phyloP scores from a whole-genome alignment of 2,113 vertebrate genomes.

The Pionites leucogaster region DNA sequence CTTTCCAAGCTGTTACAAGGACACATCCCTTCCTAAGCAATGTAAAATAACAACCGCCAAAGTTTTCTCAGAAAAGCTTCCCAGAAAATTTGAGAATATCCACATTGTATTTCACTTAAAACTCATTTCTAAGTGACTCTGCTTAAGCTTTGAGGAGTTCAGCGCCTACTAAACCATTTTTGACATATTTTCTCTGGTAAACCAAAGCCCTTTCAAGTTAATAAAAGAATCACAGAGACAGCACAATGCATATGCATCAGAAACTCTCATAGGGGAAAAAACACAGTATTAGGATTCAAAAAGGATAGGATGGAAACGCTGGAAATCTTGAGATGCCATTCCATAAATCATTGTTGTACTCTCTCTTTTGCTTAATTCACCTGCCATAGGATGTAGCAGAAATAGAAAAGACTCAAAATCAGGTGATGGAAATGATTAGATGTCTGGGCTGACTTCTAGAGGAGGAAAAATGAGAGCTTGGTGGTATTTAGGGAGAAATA shows the following conservation, averaged over 20 bases:
- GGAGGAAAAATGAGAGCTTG: background rate
- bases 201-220: background rate
- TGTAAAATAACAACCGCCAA: conserved; percentile 34
- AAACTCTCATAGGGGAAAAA: background rate
- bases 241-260: background rate
- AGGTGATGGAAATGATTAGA: background rate
- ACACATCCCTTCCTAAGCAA: background rate
- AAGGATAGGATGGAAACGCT: background rate
- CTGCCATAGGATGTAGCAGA: background rate
- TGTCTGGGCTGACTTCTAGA: background rate
- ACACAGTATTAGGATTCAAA: background rate
- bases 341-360: background rate
- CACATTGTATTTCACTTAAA: conserved; percentile 20
- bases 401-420: background rate
- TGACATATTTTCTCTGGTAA: background rate
- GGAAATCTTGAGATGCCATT: background rate
- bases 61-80: conserved; percentile 38
- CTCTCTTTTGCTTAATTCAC: background rate
- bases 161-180: background rate
- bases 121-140: background rate
- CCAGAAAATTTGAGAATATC: conserved; percentile 6
- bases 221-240: background rate
- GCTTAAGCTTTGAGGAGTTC: background rate
- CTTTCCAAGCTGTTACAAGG: conserved; percentile 23
- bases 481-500: background rate